Evolutionary conservation across 2,113 vertebrate species (phyloP).

Genomic region (Sander lucioperca): DNA sequence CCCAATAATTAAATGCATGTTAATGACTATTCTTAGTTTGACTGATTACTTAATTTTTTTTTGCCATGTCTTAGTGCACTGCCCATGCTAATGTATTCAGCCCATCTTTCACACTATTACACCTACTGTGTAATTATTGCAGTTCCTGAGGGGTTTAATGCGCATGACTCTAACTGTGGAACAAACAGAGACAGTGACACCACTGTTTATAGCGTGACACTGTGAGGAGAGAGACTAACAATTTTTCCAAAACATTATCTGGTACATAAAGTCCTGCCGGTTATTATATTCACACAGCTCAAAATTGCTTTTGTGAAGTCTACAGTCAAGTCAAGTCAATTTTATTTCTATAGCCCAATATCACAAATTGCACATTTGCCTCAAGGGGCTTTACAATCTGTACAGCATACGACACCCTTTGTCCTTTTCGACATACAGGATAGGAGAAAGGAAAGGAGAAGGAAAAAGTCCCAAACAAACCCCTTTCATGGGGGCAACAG

Average conservation of each 20-base stretch:
- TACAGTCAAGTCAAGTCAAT: neutral
- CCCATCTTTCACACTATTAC: neutral
- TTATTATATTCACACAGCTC: neutral
- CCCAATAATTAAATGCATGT: neutral
- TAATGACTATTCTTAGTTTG: neutral
- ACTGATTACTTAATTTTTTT: neutral
- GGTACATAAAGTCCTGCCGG: neutral
- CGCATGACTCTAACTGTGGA: neutral
- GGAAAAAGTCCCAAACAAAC: too few relatives aligned
- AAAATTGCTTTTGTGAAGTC: neutral
- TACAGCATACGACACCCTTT: too few relatives aligned
- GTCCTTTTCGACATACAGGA: too few relatives aligned
- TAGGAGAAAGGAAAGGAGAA: too few relatives aligned
- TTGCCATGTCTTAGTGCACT: neutral
- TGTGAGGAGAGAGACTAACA: too few relatives aligned
- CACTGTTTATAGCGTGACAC: neutral
- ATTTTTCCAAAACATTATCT: neutral
- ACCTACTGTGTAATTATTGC: neutral
- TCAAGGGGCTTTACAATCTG: neutral
- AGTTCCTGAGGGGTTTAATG: neutral
- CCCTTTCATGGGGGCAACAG: too few relatives aligned
- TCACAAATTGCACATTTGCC: neutral
- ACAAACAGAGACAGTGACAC: neutral
- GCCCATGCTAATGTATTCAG: neutral
- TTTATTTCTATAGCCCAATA: neutral